Base-by-base conservation (phyloP, 2,888 invertebrate genomes). In the Malthinus flaveolus region DNA sequence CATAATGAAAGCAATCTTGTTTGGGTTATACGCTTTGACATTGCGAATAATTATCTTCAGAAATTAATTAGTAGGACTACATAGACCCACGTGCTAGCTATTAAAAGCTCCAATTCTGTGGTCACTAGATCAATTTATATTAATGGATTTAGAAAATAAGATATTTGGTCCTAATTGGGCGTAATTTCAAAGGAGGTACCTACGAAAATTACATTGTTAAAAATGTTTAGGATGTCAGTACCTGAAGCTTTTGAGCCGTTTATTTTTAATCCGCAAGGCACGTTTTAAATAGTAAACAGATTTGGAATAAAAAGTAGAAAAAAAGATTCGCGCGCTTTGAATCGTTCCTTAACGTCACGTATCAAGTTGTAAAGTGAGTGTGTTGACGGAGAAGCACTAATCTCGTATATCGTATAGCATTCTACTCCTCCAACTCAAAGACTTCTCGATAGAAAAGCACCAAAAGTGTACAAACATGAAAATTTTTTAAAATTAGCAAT, bases 341-440 rank as follows among this genome's bases (percentile, higher is more conserved):
- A 8, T 39, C 15, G 12, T 39, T 39, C n/a, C 11, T 39, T 13
- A 39, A 39, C 13, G 8, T 56, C 59, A 62, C 62, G 62, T 59
- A 59, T 49, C 44, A 49, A 56, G 36, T 53, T 49, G 53, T 56
- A 57, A 42, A 32, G 54, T 49, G 52, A 59, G 50, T 49, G 47
- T 57, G 56, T 60, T 54, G 62, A 50, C 56, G 50, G 49, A 32
- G 53, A 46, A 57, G 49, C 51, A 52, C 55, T 61, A 63, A 63
- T 63, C 60, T 60, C 50, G n/a, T n/a, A n/a, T n/a, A n/a, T n/a
- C n/a, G n/a, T n/a, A 52, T 63, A 57, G 47, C 42, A 51, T 52
- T 49, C 35, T 51, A 58, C 55, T 56, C 50, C 57, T 36, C 50
- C 48, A 52, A 57, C 57, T 60, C 55, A 57, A 62, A 55, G n/a